phyloP scores from a whole-genome alignment of 1,140 invertebrate species.

The Pseudomyrmex gracilis region DNA sequence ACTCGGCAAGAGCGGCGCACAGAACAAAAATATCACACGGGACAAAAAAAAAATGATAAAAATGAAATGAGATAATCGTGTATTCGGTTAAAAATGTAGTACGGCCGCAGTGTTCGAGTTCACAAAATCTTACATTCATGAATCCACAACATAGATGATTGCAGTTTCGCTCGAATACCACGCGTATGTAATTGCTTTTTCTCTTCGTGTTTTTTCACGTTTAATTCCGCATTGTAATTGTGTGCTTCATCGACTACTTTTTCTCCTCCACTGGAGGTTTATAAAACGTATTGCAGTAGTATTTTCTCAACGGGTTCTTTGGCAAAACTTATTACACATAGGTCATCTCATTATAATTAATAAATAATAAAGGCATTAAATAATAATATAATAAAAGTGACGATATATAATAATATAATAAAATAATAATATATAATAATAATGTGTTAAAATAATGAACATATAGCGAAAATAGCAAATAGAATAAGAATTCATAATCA shows the following conservation, averaged over 20 bases:
- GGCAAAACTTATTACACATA: constrained; percentile 86
- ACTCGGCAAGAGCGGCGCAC: constrained; percentile 84
- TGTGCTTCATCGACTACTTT: constrained; percentile 48
- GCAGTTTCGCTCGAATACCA: constrained; percentile 56
- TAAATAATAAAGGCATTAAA: constrained; percentile 85
- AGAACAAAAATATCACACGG: constrained; percentile 84
- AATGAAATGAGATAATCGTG: constrained; percentile 66
- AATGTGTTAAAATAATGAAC: constrained; percentile 71
- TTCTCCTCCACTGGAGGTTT: constrained; percentile 65
- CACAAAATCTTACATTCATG: constrained; percentile 61
- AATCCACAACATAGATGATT: constrained; percentile 44
- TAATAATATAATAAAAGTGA: constrained; percentile 78
- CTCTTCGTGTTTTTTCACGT: constrained; percentile 44
- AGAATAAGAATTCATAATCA: constrained; percentile 76
- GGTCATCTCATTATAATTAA: constrained; percentile 83
- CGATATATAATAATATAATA: constrained; percentile 73
- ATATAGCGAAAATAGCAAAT: constrained; percentile 76
- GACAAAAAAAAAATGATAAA: constrained; percentile 68
- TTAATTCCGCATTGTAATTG: constrained; percentile 52
- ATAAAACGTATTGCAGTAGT: constrained; percentile 80
- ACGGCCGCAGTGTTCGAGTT: constrained; percentile 55
- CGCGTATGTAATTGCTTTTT: constrained; percentile 49
- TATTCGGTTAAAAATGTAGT: constrained; percentile 60
- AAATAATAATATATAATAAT: constrained; percentile 74
- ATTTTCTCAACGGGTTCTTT: constrained; percentile 81